Conservation (phyloP, 2,888 invertebrate genomes). For the Andrena bucephala region DNA sequence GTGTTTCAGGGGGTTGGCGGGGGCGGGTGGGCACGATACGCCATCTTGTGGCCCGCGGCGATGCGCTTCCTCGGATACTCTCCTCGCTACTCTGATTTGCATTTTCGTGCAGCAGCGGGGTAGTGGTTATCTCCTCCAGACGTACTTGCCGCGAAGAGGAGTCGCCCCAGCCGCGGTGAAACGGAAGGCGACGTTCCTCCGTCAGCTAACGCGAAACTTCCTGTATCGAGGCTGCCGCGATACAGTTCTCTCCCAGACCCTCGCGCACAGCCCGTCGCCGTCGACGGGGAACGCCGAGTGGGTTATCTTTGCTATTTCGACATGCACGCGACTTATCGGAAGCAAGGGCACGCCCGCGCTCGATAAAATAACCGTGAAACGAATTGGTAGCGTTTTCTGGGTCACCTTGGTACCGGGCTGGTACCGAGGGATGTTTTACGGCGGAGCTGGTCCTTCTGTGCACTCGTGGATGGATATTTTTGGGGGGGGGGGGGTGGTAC, state of each 20-base stretch:
- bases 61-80: constrained; percentile 41
- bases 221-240: constrained; percentile 20
- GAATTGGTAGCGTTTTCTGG: constrained; percentile 3
- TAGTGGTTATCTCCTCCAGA: constrained; percentile 51
- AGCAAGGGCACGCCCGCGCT: constrained; percentile 22
- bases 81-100: constrained; percentile 60
- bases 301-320: constrained; percentile 3
- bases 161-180: background rate
- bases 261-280: background rate
- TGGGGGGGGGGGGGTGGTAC: too few species aligned
- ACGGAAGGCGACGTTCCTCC: constrained; percentile 26
- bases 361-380: constrained; percentile 9
- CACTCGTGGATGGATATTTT: too few species aligned
- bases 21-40: constrained; percentile 5
- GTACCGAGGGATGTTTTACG: too few species aligned
- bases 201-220: constrained; percentile 33
- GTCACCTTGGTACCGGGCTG: too few species aligned
- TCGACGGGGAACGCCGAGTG: background rate
- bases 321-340: constrained; percentile 17
- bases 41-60: constrained; percentile 54
- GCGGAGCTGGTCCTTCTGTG: too few species aligned
- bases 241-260: background rate
- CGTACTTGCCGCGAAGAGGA: constrained; percentile 17
- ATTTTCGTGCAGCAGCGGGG: constrained; percentile 47
- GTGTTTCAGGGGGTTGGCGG: background rate